A percentile compares a stretch with the other conserved stretches of the same genome.
These are phyloP conservation scores for Psettodes erumei DNA, from an alignment of 2,113 vertebrate genomes.

Conservation along the genomic window DNA sequence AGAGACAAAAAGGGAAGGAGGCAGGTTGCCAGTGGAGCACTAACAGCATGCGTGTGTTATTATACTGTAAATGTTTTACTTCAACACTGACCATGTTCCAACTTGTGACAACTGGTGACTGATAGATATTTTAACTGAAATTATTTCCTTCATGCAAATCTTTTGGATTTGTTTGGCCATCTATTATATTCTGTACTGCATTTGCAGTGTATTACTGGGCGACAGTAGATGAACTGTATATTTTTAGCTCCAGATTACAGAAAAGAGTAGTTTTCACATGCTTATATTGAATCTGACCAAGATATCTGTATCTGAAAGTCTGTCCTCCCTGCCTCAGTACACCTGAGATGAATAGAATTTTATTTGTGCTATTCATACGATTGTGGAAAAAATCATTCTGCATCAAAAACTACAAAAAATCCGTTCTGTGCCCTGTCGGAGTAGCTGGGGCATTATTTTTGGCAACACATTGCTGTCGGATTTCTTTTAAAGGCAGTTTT, in stretches of 20 bases:
- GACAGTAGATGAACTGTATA: no score
- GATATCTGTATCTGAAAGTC: background rate
- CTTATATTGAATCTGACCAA: background rate
- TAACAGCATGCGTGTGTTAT: conserved; percentile 4
- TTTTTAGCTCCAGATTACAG: background rate
- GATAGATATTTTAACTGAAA: background rate
- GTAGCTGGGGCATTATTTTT: background rate
- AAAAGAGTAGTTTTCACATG: background rate
- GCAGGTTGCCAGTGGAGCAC: background rate
- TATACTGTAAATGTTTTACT: background rate
- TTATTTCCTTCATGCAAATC: background rate
- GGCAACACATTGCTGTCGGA: background rate
- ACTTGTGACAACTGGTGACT: no score
- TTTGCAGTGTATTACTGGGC: background rate
- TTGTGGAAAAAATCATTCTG: background rate
- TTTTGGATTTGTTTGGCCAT: background rate
- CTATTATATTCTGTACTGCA: background rate
- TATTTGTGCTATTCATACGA: background rate
- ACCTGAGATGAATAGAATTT: background rate
- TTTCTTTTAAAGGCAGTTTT: background rate
- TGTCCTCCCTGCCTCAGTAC: background rate
- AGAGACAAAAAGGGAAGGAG: background rate
- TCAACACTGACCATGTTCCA: background rate
- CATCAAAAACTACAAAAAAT: background rate
- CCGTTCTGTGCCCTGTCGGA: background rate